Evolutionary conservation across 2,888 invertebrate species (phyloP).

Genomic region (Glomeris marginata): DNA sequence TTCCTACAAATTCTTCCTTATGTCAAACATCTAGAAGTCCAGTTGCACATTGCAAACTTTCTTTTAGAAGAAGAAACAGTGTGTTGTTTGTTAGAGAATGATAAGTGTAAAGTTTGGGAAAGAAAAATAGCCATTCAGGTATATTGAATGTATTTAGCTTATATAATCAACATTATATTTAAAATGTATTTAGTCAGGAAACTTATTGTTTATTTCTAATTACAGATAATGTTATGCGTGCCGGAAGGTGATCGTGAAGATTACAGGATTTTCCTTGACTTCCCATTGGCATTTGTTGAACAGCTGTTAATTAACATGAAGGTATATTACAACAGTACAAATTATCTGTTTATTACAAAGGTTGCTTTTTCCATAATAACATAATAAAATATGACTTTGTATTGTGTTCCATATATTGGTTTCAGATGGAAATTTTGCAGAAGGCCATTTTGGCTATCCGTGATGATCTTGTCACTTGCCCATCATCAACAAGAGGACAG

Average conservation of each 20-base stretch:
- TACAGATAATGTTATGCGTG: constrained; percentile 8
- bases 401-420: constrained; percentile 7
- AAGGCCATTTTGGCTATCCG: constrained; percentile 4
- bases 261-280: constrained; percentile 18
- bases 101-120: background rate
- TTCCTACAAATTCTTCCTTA: too few relatives aligned
- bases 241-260: constrained; percentile 5
- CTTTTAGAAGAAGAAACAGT: too few relatives aligned
- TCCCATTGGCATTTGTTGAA: constrained; percentile 62
- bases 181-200: too few relatives aligned
- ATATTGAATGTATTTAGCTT: background rate
- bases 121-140: constrained; percentile 9
- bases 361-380: too few relatives aligned
- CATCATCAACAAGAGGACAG: background rate
- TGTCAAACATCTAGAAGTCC: too few relatives aligned
- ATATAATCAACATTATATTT: background rate
- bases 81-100: background rate
- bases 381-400: background rate
- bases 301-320: constrained; percentile 68
- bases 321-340: too few relatives aligned
- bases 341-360: too few relatives aligned
- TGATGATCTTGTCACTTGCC: constrained; percentile 3
- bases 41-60: too few relatives aligned
- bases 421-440: constrained; percentile 45
- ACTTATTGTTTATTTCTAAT: constrained; percentile 1